Conservation (phyloP, 2,888 invertebrate genomes). For the Drosophila recens region DNA sequence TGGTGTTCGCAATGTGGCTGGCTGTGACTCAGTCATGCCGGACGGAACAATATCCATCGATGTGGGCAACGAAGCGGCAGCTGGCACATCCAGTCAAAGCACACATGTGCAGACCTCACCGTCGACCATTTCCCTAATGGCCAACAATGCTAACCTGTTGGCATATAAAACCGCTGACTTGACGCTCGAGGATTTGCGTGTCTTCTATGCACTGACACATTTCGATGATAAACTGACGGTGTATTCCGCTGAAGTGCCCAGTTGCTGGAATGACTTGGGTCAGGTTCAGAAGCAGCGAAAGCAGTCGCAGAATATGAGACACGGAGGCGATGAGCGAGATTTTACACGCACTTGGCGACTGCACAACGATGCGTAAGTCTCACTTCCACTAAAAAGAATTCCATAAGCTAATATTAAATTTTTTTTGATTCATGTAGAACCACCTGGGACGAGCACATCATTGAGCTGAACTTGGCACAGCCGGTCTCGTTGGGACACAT, state of each 20-base stretch:
- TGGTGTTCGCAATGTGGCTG: conserved; percentile 53
- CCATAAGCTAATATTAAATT: not conserved
- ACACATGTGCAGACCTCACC: conserved; percentile 73
- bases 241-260: conserved; percentile 95
- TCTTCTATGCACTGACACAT: conserved; percentile 90
- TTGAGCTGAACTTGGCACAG: conserved; percentile 94
- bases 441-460: conserved; percentile 96
- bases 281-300: conserved; percentile 95
- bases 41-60: conserved; percentile 52
- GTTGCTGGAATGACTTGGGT: conserved; percentile 97
- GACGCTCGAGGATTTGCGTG: conserved; percentile 88
- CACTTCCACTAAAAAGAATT: conserved; percentile 9
- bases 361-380: conserved; percentile 91
- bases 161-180: conserved; percentile 87
- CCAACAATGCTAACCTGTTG: conserved; percentile 83
- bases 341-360: conserved; percentile 95
- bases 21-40: conserved; percentile 18
- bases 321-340: conserved; percentile 88
- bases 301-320: conserved; percentile 91
- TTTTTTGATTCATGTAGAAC: conserved; percentile 85
- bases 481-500: conserved; percentile 94
- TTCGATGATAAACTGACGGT: conserved; percentile 88
- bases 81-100: conserved; percentile 37
- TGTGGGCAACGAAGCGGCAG: conserved; percentile 44
- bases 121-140: conserved; percentile 60